Base-by-base conservation (phyloP, 2,888 invertebrate genomes). In the Listrodromus nycthemerus region DNA sequence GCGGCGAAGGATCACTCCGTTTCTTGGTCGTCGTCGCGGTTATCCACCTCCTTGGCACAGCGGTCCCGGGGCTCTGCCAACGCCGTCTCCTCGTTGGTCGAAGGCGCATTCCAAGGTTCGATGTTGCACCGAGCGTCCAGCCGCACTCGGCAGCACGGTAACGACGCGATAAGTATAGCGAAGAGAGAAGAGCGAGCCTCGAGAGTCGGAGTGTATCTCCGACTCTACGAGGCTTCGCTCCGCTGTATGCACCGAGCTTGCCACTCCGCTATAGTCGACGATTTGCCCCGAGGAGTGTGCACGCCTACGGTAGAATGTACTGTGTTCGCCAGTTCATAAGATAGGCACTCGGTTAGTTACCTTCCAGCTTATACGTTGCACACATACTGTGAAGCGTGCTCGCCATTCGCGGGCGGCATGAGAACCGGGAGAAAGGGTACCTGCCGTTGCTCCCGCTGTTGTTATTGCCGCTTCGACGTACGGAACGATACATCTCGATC, bases 111-210 rank as follows among this genome's bases (percentile, higher is more conserved):
- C 81, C 84, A 82, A 84, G 79, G 84, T 79, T 63, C 82, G 82
- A 73, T 82, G 84, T 82, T 84, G 80, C 84, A 84, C 80, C 80
- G 80, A 80, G 80, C 41, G 76, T 30, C 55, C 66, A 74, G 77
- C 81, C 83, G 82, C 63, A 37, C 63, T 80, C 81, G 75, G 76
- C 82, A 71, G 85, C 85, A 79, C 65, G 80, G 87, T 87, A 87
- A 89, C 86, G 87, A 88, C 86, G 87, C 87, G 89, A 89, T 88
- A 88, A 87, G 88, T 86, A 85, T 86, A 86, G 84, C 86, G 81
- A 77, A 77, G 80, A 73, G 73, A 81, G 83, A 71, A 73, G 58
- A 33, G n/a, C 61, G 50, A 61, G 58, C 50, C 50, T 8, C 58
- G 66, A 55, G 66, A 19, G 61, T 65, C 41, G 66, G 45, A 61